A percentile compares a stretch with the other conserved stretches of the same genome.
Evolutionary conservation across 1,140 invertebrate genomes (phyloP).

Genomic region (Drosophila arizonae): DNA sequence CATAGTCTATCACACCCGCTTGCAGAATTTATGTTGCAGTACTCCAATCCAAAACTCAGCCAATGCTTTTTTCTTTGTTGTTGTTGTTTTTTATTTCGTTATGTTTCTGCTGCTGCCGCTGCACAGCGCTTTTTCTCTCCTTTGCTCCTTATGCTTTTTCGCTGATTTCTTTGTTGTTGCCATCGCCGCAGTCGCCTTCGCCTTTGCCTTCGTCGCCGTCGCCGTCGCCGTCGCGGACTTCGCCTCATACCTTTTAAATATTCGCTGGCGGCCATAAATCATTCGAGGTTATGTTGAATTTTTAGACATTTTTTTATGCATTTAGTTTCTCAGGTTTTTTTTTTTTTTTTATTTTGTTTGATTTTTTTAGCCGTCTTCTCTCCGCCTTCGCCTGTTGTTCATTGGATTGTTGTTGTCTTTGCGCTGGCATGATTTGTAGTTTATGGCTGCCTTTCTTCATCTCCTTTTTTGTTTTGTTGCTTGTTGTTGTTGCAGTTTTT

Average conservation of each 20-base stretch:
- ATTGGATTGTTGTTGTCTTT: conserved; percentile 49
- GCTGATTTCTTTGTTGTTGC: conserved; percentile 6
- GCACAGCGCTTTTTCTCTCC: conserved; percentile 6
- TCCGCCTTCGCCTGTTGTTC: conserved; percentile 17
- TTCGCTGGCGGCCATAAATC: conserved; percentile 79
- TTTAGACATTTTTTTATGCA: conserved; percentile 76
- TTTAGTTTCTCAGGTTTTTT: conserved; percentile 37
- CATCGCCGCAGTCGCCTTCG: background rate
- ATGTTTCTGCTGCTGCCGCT: background rate
- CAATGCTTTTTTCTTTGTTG: conserved; percentile 21
- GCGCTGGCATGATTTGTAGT: conserved; percentile 75
- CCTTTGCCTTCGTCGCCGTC: conserved; percentile 1
- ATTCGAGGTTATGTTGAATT: conserved; percentile 81
- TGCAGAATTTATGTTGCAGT: conserved; percentile 9
- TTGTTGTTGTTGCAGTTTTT: conserved; percentile 10
- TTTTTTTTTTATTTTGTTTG: conserved; percentile 5
- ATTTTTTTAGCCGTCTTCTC: conserved; percentile 34
- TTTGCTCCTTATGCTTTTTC: conserved; percentile 16
- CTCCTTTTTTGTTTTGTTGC: conserved; percentile 30
- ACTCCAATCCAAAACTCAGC: conserved; percentile 29
- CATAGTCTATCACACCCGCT: background rate
- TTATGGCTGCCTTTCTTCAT: conserved; percentile 69
- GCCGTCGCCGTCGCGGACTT: conserved; percentile 7
- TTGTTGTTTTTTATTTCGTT: conserved; percentile 14
- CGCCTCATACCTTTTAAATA: conserved; percentile 74